These are phyloP conservation scores for Noctua janthina DNA, from an alignment of 2,888 invertebrate species.

Conservation along the genomic window DNA sequence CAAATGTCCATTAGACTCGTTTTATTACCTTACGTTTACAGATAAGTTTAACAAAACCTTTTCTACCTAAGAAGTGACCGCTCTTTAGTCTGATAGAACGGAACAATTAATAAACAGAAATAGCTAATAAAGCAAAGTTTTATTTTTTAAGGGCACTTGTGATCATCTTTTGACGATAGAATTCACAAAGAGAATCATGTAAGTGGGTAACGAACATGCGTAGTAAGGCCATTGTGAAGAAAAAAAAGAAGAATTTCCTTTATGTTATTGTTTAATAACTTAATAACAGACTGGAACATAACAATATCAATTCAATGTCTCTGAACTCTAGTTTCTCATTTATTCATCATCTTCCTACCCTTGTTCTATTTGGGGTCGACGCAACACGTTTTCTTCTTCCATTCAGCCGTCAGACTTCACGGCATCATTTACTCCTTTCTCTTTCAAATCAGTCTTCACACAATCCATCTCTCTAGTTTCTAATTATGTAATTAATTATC, in stretches of 20 bases:
- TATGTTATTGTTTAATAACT: slow-evolving; percentile 12
- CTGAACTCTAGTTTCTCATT: slow-evolving; percentile 20
- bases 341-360: no score
- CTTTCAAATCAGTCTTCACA: no score
- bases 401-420: no score
- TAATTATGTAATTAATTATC: slow-evolving; percentile 8
- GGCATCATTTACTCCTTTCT: no score
- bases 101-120: background rate
- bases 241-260: background rate
- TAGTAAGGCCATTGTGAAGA: slow-evolving; percentile 6
- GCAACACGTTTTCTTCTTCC: no score
- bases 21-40: no score
- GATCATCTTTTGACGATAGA: background rate
- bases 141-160: background rate
- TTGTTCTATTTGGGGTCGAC: no score
- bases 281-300: slow-evolving; percentile 3
- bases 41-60: no score
- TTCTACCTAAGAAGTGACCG: background rate
- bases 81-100: background rate
- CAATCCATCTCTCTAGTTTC: slow-evolving; percentile 3
- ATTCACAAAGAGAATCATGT: background rate
- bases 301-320: slow-evolving; percentile 15
- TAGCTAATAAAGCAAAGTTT: background rate
- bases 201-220: slow-evolving; percentile 1
- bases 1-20: no score